A percentile compares a stretch with the other conserved stretches of the same genome.
Conservation (phyloP, 2,888 invertebrate species). For the Hirtodrosophila alboralis region DNA sequence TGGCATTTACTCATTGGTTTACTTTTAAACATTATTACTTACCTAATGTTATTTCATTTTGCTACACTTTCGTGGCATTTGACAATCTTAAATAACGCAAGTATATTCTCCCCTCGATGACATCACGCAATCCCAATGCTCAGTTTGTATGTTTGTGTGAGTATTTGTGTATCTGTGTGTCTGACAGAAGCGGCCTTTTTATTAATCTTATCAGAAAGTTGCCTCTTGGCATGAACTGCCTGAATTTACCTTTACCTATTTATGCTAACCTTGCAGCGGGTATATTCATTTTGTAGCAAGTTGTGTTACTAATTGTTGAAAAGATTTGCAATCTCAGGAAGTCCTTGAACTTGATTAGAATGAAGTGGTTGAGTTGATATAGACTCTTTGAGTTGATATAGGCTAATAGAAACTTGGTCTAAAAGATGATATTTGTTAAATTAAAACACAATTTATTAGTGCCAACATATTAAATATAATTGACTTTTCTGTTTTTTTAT, state of each 20-base stretch:
- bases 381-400: too few species aligned
- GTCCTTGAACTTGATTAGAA: too few species aligned
- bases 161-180: conserved; percentile 5
- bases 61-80: conserved; percentile 42
- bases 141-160: not conserved
- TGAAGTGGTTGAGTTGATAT: too few species aligned
- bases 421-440: too few species aligned
- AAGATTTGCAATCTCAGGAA: too few species aligned
- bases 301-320: too few species aligned
- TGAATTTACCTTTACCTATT: conserved; percentile 40
- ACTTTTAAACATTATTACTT: conserved; percentile 40
- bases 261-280: conserved; percentile 1
- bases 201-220: conserved; percentile 75
- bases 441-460: too few species aligned
- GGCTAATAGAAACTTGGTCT: too few species aligned
- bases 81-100: conserved; percentile 46
- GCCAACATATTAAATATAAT: too few species aligned
- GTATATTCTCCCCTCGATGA: conserved; percentile 41
- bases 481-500: too few species aligned
- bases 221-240: conserved; percentile 39
- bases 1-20: conserved; percentile 27
- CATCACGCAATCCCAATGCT: conserved; percentile 44
- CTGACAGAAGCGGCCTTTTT: conserved; percentile 28
- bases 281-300: too few species aligned
- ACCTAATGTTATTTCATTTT: conserved; percentile 30